Conservation (phyloP, 2,113 vertebrate genomes). For the Austrofundulus limnaeus region DNA sequence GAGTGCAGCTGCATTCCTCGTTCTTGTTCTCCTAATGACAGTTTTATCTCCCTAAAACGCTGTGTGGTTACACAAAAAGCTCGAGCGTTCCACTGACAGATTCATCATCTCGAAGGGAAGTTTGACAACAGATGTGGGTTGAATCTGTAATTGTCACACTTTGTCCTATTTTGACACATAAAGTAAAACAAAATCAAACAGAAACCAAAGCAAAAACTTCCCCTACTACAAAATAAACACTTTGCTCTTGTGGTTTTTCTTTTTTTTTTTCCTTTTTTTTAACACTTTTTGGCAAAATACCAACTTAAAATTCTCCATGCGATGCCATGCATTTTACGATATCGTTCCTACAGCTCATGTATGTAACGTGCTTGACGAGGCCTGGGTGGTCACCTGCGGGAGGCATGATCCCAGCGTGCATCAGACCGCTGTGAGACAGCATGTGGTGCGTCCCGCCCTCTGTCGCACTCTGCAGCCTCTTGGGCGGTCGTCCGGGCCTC, state of each 20-base stretch:
- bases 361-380: conserved; percentile 18
- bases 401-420: conserved; percentile 96
- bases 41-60: background rate
- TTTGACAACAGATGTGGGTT: too few relatives aligned
- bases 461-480: conserved; percentile 95
- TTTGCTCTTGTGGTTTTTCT: too few relatives aligned
- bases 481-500: conserved; percentile 97
- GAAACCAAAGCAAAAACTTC: background rate
- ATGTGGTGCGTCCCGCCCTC: conserved; percentile 90
- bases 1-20: background rate
- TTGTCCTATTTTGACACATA: background rate
- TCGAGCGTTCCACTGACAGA: background rate
- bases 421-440: conserved; percentile 92
- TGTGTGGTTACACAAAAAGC: background rate
- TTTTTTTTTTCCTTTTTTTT: background rate
- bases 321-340: conserved; percentile 3
- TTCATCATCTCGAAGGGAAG: background rate
- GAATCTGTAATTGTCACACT: background rate
- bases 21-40: background rate
- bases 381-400: conserved; percentile 88
- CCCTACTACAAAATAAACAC: too few relatives aligned
- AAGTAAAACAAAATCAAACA: background rate
- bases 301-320: background rate
- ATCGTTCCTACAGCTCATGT: conserved; percentile 4
- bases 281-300: background rate